These are phyloP conservation scores for Muraenolepis orangiensis DNA, from an alignment of 2,797 vertebrate genomes.

Conservation along the genomic window DNA sequence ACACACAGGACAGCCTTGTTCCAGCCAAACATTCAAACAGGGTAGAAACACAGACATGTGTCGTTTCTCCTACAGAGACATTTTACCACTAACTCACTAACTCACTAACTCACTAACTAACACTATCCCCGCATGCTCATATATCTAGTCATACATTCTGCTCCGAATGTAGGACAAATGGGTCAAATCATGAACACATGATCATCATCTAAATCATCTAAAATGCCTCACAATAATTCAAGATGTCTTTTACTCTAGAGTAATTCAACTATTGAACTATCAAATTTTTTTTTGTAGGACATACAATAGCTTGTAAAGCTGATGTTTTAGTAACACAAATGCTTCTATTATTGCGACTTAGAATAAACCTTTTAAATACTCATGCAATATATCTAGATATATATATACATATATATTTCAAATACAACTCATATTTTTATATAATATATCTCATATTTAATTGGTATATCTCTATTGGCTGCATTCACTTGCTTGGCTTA, in stretches of 20 bases:
- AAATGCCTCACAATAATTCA: conserved; percentile 19
- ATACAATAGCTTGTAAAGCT: not conserved
- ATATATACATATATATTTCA: not conserved
- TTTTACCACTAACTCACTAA: no score
- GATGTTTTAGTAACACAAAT: not conserved
- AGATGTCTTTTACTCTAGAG: conserved; percentile 3
- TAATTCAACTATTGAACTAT: not conserved
- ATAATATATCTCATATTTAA: not conserved
- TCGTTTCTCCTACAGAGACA: not conserved
- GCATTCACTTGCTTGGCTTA: conserved; percentile 15
- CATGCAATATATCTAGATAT: not conserved
- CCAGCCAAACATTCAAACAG: conserved; percentile 23
- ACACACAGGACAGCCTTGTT: conserved; percentile 42
- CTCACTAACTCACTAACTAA: no score
- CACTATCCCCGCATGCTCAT: not conserved
- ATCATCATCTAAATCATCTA: not conserved
- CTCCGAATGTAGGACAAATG: not conserved
- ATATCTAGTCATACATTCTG: not conserved
- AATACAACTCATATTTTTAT: not conserved
- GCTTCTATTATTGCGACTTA: not conserved
- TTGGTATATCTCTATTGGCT: not conserved
- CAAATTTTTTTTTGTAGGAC: not conserved
- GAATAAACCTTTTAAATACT: not conserved
- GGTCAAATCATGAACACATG: conserved; percentile 13
- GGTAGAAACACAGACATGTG: no score